Base-by-base conservation (phyloP, 2,797 vertebrate genomes). In the Orientallactaga sibirica region DNA sequence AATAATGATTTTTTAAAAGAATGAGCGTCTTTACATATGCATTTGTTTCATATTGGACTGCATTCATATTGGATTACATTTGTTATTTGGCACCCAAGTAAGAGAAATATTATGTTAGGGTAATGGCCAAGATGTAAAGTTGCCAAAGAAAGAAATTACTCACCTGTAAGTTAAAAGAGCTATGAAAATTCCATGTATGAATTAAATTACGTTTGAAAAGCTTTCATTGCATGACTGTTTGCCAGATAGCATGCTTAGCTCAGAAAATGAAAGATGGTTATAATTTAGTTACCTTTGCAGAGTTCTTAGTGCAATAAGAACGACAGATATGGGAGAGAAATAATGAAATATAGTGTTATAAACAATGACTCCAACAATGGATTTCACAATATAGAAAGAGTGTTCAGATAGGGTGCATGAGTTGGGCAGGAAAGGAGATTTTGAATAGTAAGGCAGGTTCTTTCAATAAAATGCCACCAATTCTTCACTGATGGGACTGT, bases 191-290 rank as follows among this genome's bases (percentile, higher is more conserved):
- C 18, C n/a, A 11, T 62, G 2, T 84, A 67, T 22, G 11, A 86
- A 93, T 83, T 85, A 81, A 95, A 78, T 88, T 81, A 86, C 92
- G 84, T 83, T 52, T 88, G 41, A 87, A 78, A 71, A 76, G 61
- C 66, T 78, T 90, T 81, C 92, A 64, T 52, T 41, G 33, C 18
- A 10, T 20, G 58, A 2, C 33, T 91, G 48, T 89, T 91, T 95
- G 5, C 11, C 62, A 73, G 22, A 7, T 0, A 82, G 76, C 18
- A 18, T 92, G 70, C 64, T 85, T 87, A 90, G 27, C 74, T 92
- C 79, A 92, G 68, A 86, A 92, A 94, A 94, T 73, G 68, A 82
- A 94, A 86, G 75, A 83, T 79, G 67, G 86, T 74, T 96, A 33
- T 27, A 16, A 88, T 85, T 88, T 71, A 70, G 68, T 80, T 10